phyloP scores from a whole-genome alignment of 2,888 invertebrate genomes.

The Eustalomyia histrio region DNA sequence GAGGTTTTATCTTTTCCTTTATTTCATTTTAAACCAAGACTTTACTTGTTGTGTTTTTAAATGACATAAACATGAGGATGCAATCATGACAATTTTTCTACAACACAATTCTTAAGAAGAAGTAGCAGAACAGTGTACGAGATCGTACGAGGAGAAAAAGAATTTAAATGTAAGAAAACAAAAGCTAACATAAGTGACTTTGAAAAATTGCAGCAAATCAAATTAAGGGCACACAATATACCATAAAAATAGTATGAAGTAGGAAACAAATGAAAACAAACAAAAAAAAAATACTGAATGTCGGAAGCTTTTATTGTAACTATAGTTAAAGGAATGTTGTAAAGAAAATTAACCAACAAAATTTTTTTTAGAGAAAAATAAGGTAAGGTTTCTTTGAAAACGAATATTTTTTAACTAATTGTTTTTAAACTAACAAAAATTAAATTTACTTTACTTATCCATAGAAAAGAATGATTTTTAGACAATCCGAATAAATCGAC shows the following conservation, averaged over 20 bases:
- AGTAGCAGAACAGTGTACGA: background rate
- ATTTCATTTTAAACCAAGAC: slow-evolving; percentile 7
- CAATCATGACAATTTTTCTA: slow-evolving; percentile 46
- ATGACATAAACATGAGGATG: slow-evolving; percentile 45
- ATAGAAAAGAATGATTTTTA: no score
- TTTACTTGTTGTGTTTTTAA: slow-evolving; percentile 4
- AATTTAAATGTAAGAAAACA: slow-evolving; percentile 30
- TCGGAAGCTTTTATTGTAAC: slow-evolving; percentile 39
- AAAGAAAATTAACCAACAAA: slow-evolving; percentile 8
- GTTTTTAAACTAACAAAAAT: no score
- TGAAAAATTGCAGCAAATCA: slow-evolving; percentile 65
- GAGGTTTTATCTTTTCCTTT: background rate
- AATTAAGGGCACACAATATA: slow-evolving; percentile 58
- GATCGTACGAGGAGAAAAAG: background rate
- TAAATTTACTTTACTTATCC: no score
- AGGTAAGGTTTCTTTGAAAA: no score
- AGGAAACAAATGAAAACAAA: background rate
- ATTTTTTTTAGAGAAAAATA: background rate
- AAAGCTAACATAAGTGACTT: slow-evolving; percentile 63
- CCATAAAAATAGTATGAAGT: slow-evolving; percentile 29
- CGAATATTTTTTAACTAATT: no score
- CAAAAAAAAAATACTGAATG: slow-evolving; percentile 11
- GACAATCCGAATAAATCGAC: no score
- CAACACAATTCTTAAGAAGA: slow-evolving; percentile 24
- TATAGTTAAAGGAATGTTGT: background rate